Evolutionary conservation across 2,113 vertebrate genomes (phyloP).

Genomic region (Zapus hudsonius): DNA sequence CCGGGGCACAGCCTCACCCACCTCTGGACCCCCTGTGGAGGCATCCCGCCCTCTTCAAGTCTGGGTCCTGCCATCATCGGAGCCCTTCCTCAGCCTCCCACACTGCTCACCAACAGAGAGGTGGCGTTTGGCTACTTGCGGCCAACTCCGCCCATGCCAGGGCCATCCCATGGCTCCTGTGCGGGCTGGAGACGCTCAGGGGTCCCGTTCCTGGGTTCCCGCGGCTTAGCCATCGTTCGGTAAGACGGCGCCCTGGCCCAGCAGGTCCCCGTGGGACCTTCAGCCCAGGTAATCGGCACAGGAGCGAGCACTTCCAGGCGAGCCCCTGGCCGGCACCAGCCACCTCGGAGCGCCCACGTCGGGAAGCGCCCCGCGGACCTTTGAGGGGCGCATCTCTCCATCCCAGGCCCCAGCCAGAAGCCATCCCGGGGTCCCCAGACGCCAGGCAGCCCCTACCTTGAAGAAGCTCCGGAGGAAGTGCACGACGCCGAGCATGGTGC

Average conservation of each 20-base stretch:
- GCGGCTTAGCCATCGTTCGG: not conserved
- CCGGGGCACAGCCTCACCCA: not conserved
- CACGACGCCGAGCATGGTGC: constrained; percentile 89
- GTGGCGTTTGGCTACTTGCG: not conserved
- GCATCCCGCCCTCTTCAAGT: not conserved
- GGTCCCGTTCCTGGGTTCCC: not conserved
- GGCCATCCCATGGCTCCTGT: not conserved
- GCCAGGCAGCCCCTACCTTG: constrained; percentile 88
- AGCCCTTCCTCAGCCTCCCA: not conserved
- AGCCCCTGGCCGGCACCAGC: not conserved
- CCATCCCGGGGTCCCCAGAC: not conserved
- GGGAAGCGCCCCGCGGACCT: too few species aligned
- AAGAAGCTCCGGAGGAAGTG: constrained; percentile 92
- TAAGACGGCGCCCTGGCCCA: not conserved
- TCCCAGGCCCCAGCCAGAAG: not conserved
- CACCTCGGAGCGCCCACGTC: fast-evolving
- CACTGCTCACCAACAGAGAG: not conserved
- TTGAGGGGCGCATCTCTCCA: not conserved
- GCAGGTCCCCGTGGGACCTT: not conserved
- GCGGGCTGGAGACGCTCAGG: not conserved
- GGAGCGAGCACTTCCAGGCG: not conserved
- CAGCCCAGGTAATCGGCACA: not conserved
- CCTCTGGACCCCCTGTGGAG: not conserved
- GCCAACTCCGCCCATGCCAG: not conserved
- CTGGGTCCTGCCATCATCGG: not conserved